These are phyloP conservation scores for Trichechus manatus DNA, from an alignment of 2,113 vertebrate species.

Conservation along the genomic window DNA sequence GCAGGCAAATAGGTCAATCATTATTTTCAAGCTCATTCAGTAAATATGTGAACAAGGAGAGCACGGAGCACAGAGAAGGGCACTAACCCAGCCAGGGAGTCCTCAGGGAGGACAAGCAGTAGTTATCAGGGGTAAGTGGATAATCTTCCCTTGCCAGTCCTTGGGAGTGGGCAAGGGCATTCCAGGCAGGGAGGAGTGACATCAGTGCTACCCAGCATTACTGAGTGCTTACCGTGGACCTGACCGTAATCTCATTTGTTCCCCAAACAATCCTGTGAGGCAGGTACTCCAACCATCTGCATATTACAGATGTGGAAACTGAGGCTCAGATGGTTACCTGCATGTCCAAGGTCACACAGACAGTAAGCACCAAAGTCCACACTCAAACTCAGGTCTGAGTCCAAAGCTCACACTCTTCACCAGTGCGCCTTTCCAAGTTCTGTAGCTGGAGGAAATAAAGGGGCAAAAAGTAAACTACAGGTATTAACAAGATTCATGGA, in stretches of 20 bases:
- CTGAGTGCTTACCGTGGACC: neutral
- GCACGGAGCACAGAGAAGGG: neutral
- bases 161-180: neutral
- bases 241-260: neutral
- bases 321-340: neutral
- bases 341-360: neutral
- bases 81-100: neutral
- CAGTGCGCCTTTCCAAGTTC: neutral
- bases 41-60: neutral
- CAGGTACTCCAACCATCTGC: neutral
- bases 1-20: neutral
- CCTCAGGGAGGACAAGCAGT: rapidly evolving
- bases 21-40: neutral
- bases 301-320: neutral
- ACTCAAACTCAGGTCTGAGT: neutral
- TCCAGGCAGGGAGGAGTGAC: neutral
- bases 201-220: no score
- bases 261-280: neutral
- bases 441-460: neutral
- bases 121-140: neutral
- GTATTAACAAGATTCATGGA: neutral
- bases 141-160: neutral
- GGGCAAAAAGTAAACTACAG: neutral
- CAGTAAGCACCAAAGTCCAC: neutral
- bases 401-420: neutral